phyloP scores from a whole-genome alignment of 2,888 invertebrate species.

The Acanthopleura granulata region DNA sequence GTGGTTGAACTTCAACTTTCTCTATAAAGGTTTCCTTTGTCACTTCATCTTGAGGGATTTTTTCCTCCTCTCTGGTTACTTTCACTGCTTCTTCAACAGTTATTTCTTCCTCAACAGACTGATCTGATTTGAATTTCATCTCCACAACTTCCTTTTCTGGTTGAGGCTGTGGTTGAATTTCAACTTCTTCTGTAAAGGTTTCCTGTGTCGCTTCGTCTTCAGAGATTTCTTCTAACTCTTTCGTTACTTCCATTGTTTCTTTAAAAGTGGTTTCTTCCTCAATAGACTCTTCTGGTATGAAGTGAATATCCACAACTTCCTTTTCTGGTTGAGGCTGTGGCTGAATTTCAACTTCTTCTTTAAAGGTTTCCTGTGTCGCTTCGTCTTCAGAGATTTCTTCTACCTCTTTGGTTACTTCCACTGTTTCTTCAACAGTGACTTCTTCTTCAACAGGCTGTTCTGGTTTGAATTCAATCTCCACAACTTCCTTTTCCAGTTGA shows the following conservation, averaged over 20 bases:
- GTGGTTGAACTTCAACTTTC: neutral
- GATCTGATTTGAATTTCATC: neutral
- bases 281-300: neutral
- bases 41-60: constrained; percentile 21
- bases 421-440: constrained; percentile 15
- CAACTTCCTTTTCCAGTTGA: neutral
- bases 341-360: neutral
- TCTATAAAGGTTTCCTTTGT: constrained; percentile 13
- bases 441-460: constrained; percentile 14
- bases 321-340: neutral
- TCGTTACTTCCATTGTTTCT: constrained; percentile 28
- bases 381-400: constrained; percentile 25
- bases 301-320: neutral
- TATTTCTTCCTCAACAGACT: constrained; percentile 5
- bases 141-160: neutral
- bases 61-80: constrained; percentile 24
- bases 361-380: constrained; percentile 15
- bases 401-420: constrained; percentile 22
- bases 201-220: neutral
- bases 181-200: neutral
- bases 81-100: constrained; percentile 19
- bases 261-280: constrained; percentile 25
- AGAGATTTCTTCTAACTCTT: neutral
- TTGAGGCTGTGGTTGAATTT: neutral
- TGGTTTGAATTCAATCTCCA: neutral